Evolutionary conservation across 2,797 vertebrate genomes (phyloP).

Genomic region (Tachyglossus aculeatus): DNA sequence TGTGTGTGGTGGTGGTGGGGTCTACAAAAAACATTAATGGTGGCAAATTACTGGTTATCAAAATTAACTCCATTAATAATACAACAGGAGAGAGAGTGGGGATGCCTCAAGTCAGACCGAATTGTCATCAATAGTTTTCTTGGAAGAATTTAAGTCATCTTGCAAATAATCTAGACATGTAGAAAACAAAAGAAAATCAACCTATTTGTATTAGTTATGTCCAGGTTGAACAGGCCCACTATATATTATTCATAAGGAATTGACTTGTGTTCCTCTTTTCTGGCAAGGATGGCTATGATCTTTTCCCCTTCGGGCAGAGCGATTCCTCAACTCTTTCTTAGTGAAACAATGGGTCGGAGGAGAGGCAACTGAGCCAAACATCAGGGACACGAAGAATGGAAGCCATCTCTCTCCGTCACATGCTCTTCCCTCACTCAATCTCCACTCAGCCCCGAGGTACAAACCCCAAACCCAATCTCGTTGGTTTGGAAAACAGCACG

Average conservation of each 20-base stretch:
- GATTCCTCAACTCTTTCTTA: too few species aligned
- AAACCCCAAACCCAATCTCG: neutral
- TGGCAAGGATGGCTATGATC: neutral
- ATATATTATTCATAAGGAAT: neutral
- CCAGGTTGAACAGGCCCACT: neutral
- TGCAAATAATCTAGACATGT: neutral
- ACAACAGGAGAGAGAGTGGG: constrained; percentile 20
- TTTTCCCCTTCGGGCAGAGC: neutral
- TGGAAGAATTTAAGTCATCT: neutral
- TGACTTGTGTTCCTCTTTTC: constrained; percentile 8
- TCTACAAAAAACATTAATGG: constrained; percentile 19
- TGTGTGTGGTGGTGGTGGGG: too few species aligned
- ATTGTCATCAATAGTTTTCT: neutral
- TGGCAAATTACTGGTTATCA: constrained; percentile 21
- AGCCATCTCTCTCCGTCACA: neutral
- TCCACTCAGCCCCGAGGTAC: too few species aligned
- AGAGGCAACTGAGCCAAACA: constrained; percentile 13
- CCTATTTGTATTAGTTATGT: neutral
- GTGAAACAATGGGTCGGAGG: constrained; percentile 31
- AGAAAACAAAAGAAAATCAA: constrained; percentile 7
- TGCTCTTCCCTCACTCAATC: neutral
- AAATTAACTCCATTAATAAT: constrained; percentile 47
- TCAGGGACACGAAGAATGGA: neutral
- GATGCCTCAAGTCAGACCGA: neutral
- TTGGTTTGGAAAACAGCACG: neutral